A percentile compares a stretch with the other conserved stretches of the same genome.
These are phyloP conservation scores for Sparus aurata DNA, from an alignment of 2,797 vertebrate genomes.

Conservation along the genomic window DNA sequence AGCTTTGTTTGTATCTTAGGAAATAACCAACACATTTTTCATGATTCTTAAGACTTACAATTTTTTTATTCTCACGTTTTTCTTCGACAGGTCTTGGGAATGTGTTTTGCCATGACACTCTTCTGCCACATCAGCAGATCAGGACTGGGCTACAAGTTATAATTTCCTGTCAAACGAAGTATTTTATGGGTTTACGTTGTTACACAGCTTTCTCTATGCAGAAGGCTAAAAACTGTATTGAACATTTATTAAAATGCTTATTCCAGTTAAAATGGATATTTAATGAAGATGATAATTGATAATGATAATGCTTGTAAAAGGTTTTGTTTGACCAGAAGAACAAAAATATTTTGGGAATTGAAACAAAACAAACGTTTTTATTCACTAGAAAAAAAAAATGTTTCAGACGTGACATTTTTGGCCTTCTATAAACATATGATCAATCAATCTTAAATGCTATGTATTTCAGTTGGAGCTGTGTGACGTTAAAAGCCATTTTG, in stretches of 20 bases:
- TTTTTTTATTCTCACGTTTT: not conserved
- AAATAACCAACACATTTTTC: too few relatives aligned
- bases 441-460: not conserved
- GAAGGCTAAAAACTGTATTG: too few relatives aligned
- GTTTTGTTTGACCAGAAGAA: not conserved
- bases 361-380: not conserved
- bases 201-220: slow-evolving; percentile 27
- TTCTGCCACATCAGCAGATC: slow-evolving; percentile 87
- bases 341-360: not conserved
- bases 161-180: not conserved
- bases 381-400: not conserved
- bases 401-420: not conserved
- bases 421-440: too few relatives aligned
- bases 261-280: not conserved
- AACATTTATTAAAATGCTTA: not conserved
- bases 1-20: too few relatives aligned
- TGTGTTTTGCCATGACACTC: slow-evolving; percentile 89
- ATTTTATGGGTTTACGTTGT: not conserved
- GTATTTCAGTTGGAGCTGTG: not conserved
- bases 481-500: not conserved
- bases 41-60: too few relatives aligned
- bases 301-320: not conserved
- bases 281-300: not conserved
- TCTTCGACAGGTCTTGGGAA: slow-evolving; percentile 85
- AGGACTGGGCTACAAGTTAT: slow-evolving; percentile 86